A percentile compares a stretch with the other conserved stretches of the same genome.
phyloP scores from a whole-genome alignment of 2,797 vertebrate species.

The Scarus forsteni region DNA sequence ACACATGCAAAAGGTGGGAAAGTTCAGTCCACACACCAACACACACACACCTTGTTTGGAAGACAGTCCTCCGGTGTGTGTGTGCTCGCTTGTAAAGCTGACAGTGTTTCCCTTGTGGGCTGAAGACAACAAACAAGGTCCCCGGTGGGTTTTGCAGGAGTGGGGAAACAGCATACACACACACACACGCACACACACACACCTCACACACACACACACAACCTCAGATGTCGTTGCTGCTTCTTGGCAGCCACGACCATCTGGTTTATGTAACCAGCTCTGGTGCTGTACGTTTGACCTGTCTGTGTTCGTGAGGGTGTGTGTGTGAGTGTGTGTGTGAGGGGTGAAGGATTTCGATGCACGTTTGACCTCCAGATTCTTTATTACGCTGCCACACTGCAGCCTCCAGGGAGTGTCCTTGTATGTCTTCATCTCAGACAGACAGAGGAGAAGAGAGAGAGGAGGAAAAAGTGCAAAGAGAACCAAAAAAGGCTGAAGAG shows the following conservation, averaged over 20 bases:
- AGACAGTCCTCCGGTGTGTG: constrained; percentile 25
- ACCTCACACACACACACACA: constrained; percentile 36
- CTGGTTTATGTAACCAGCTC: constrained; percentile 76
- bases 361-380: constrained; percentile 70
- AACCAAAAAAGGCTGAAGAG: constrained; percentile 28
- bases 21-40: constrained; percentile 50
- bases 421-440: constrained; percentile 63
- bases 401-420: constrained; percentile 61
- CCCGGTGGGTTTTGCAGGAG: constrained; percentile 82
- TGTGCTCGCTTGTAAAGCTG: constrained; percentile 81
- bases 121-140: constrained; percentile 95
- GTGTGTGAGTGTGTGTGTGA: constrained; percentile 12
- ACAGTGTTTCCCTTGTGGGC: constrained; percentile 92
- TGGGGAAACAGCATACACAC: constrained; percentile 37
- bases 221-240: constrained; percentile 54
- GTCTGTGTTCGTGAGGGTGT: constrained; percentile 14
- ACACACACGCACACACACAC: constrained; percentile 33
- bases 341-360: constrained; percentile 49
- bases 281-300: constrained; percentile 61
- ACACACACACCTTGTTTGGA: constrained; percentile 56
- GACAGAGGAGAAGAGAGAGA: constrained; percentile 29
- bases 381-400: constrained; percentile 51
- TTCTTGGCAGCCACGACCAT: constrained; percentile 66
- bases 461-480: constrained; percentile 23
- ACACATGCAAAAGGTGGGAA: constrained; percentile 15